Base-by-base conservation (phyloP, 1,140 invertebrate genomes). In the Drosophila pseudoananassae region DNA sequence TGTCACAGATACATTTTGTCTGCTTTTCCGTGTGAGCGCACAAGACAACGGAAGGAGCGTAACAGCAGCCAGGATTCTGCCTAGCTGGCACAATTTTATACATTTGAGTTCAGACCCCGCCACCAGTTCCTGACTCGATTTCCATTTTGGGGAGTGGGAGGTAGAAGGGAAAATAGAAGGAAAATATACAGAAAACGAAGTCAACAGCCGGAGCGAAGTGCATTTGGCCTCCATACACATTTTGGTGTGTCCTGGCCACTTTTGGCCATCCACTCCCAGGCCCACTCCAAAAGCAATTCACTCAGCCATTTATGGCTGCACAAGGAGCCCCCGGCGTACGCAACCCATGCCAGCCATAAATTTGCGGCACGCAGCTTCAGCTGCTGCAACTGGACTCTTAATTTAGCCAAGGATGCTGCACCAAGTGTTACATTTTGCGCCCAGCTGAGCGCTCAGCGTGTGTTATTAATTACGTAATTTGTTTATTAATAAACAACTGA, bases 381-480 rank as follows among this genome's bases (percentile, higher is more conserved):
- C 40, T 43, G 40, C 40, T 43, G 40, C 40, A 43, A 14, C 50
- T 23, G 46, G 14, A 43, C 47, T 57, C 45, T 65, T 57, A 65
- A 65, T 65, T 65, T 65, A 65, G 63, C 63, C 47, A 27, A 45
- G 36, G 27, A 63, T 63, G 65, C 65, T 63, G 65, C 65, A 84
- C 64, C 65, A 58, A 58, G 65, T 80, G 81, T 61, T 65, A 60
- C 69, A 84, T 69, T 74, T 85, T 73, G 76, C 73, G 63, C 82
- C 76, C 82, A 87, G 79, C 78, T 87, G 82, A 72, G 82, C 60
- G 71, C 82, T 78, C 78, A 85, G 50, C 76, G 83, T 69, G 82
- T 85, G 82, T 87, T 71, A 85, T 87, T 85, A 85, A 85, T 87
- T 85, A 78, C 78, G 82, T 87, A 78, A 87, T 82, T 76, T 78